These are phyloP conservation scores for Smutsia gigantea DNA, from an alignment of 2,797 vertebrate genomes.

Conservation along the genomic window DNA sequence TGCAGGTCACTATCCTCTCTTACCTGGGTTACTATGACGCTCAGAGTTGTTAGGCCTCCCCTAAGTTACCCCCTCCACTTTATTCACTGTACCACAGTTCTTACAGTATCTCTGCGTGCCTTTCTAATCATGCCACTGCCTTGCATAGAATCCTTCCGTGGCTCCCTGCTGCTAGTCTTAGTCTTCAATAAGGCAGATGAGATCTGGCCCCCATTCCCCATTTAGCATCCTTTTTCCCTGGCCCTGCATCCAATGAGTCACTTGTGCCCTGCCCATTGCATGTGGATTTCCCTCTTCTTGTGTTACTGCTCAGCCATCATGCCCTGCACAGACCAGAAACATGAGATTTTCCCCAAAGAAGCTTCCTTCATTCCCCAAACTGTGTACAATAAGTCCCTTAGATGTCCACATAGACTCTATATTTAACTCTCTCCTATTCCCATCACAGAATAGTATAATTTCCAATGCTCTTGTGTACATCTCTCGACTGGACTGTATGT, in stretches of 20 bases:
- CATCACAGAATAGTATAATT: too few relatives aligned
- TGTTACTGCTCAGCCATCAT: background rate
- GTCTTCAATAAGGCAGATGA: background rate
- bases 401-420: background rate
- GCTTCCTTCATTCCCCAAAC: background rate
- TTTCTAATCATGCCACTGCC: background rate
- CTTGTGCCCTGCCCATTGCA: background rate
- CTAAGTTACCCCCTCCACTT: background rate
- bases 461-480: fast-evolving
- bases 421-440: background rate
- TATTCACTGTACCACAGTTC: background rate
- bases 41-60: background rate
- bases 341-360: background rate
- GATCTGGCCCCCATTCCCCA: background rate
- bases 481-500: background rate
- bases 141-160: background rate
- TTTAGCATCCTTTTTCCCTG: background rate
- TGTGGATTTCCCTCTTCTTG: background rate
- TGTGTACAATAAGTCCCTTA: background rate
- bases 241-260: background rate
- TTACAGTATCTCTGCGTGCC: too few relatives aligned
- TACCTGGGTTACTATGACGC: background rate
- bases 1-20: background rate
- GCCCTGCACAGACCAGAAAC: background rate
- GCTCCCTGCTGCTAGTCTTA: background rate